Evolutionary conservation across 2,888 invertebrate species (phyloP).

Genomic region (Tricholauxania praeusta): DNA sequence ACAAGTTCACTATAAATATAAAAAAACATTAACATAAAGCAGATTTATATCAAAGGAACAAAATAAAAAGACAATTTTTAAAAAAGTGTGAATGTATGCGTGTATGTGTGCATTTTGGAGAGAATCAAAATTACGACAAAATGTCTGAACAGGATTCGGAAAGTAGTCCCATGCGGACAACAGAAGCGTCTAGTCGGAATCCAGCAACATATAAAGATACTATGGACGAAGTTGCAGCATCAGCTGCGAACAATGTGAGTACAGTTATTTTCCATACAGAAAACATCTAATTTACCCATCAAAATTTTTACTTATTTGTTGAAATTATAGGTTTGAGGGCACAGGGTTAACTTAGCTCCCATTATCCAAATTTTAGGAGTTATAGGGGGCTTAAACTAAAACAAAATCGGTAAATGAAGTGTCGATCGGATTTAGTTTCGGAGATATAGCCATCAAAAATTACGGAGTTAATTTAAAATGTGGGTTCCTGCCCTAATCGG

Average conservation of each 20-base stretch:
- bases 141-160: slow-evolving; percentile 45
- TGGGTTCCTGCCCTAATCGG: no score
- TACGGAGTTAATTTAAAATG: no score
- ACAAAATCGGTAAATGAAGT: no score
- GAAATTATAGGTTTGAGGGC: no score
- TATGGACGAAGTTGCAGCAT: slow-evolving; percentile 42
- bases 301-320: no score
- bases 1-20: slow-evolving; percentile 4
- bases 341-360: no score
- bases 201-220: slow-evolving; percentile 37
- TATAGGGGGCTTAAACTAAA: no score
- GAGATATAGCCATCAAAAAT: no score
- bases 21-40: background rate
- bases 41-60: background rate
- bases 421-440: no score
- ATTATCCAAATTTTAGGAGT: no score
- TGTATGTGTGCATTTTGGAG: slow-evolving; percentile 7
- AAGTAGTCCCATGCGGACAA: slow-evolving; percentile 38
- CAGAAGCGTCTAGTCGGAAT: slow-evolving; percentile 40
- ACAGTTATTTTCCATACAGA: slow-evolving; percentile 29
- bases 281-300: no score
- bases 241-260: slow-evolving; percentile 47
- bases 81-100: background rate
- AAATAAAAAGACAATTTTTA: background rate
- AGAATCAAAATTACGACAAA: slow-evolving; percentile 10